phyloP scores from a whole-genome alignment of 2,888 invertebrate species.

The Dynastes hyllus region DNA sequence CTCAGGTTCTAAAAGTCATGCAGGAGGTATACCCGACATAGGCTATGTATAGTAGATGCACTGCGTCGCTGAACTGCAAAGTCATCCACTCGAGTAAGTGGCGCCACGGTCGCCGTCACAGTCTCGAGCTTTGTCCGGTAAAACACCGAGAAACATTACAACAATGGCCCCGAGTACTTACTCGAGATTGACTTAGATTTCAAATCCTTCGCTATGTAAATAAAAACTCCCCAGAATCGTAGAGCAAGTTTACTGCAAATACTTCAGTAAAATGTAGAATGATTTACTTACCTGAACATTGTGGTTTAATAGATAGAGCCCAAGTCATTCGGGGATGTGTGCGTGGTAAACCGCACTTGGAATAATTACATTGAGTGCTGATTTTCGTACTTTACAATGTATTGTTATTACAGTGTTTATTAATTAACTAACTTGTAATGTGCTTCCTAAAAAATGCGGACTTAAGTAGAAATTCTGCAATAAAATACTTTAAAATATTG shows the following conservation, averaged over 20 bases:
- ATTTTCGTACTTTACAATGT: too few relatives aligned
- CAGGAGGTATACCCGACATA: conserved; percentile 43
- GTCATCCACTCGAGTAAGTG: conserved; percentile 58
- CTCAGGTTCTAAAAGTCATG: conserved; percentile 47
- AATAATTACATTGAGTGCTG: too few relatives aligned
- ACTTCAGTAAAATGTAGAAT: conserved; percentile 22
- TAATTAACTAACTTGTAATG: too few relatives aligned
- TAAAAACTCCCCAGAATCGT: conserved; percentile 23
- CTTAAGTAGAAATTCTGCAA: too few relatives aligned
- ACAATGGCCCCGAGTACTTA: conserved; percentile 50
- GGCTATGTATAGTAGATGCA: background rate
- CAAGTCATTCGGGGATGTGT: too few relatives aligned
- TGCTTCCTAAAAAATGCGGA: too few relatives aligned
- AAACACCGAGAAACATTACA: conserved; percentile 56
- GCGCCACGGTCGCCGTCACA: conserved; percentile 56
- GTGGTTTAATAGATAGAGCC: background rate
- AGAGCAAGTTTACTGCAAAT: conserved; percentile 27
- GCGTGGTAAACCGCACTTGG: too few relatives aligned
- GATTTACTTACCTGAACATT: conserved; percentile 21
- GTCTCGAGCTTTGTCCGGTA: conserved; percentile 54
- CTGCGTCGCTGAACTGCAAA: conserved; percentile 53
- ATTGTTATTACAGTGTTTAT: too few relatives aligned
- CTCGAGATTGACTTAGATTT: conserved; percentile 47
- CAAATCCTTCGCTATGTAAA: conserved; percentile 44
- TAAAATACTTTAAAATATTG: too few relatives aligned